Conservation (phyloP, 2,888 invertebrate species). For the Listrodromus nycthemerus region DNA sequence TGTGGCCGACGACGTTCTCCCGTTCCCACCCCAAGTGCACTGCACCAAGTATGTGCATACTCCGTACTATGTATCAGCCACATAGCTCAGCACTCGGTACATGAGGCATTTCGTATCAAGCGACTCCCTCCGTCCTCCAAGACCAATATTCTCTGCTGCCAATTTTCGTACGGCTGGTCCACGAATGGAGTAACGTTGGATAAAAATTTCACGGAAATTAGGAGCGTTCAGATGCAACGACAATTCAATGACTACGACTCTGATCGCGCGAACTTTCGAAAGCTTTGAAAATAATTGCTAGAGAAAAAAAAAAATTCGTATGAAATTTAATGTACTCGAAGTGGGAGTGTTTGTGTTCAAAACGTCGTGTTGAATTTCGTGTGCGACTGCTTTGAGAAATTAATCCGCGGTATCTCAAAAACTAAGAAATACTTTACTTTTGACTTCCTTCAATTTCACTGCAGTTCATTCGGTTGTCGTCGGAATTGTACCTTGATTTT, state of each 20-base stretch:
- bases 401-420: too few species aligned
- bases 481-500: too few species aligned
- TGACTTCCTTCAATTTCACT: too few species aligned
- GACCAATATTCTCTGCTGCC: not conserved
- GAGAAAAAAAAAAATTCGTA: too few species aligned
- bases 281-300: too few species aligned
- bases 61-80: constrained; percentile 17
- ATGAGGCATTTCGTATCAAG: constrained; percentile 9
- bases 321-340: too few species aligned
- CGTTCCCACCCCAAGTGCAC: constrained; percentile 41
- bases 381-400: too few species aligned
- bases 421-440: too few species aligned
- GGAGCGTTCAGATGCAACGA: not conserved
- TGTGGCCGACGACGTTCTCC: constrained; percentile 42
- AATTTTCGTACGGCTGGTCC: not conserved
- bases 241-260: not conserved
- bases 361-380: too few species aligned
- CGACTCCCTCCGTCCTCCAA: not conserved
- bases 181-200: not conserved
- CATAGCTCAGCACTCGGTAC: not conserved
- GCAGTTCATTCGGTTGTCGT: too few species aligned
- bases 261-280: too few species aligned
- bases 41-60: constrained; percentile 37
- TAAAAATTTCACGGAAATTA: not conserved
- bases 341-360: too few species aligned